These are phyloP conservation scores for Alosa sapidissima DNA, from an alignment of 2,797 vertebrate species.

Conservation along the genomic window DNA sequence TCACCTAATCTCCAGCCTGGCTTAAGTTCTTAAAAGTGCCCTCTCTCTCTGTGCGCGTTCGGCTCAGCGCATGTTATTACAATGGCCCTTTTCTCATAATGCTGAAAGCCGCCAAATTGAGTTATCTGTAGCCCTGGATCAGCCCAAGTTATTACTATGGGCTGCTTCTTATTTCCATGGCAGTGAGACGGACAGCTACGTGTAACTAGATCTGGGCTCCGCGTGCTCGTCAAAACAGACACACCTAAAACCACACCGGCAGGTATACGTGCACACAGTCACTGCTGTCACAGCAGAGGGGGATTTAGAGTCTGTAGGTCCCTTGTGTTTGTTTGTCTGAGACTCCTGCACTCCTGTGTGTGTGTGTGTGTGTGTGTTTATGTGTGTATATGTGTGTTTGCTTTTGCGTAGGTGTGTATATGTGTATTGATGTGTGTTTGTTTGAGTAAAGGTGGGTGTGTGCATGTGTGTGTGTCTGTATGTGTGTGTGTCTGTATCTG, in stretches of 20 bases:
- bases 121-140: not conserved
- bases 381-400: not conserved
- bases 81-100: not conserved
- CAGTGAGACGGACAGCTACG: not conserved
- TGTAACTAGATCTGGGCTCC: not conserved
- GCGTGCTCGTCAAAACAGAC: not conserved
- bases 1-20: not conserved
- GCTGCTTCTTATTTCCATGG: not conserved
- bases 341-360: not conserved
- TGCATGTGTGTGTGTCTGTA: not conserved
- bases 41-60: not conserved
- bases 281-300: not conserved
- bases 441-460: not conserved
- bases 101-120: not conserved
- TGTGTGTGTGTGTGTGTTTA: not conserved
- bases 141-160: not conserved
- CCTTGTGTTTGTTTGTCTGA: not conserved
- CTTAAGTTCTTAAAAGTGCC: slow-evolving; percentile 6
- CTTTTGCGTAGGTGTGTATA: not conserved
- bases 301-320: not conserved
- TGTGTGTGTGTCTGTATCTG: not conserved
- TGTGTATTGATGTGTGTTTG: not conserved
- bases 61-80: not conserved
- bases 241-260: not conserved
- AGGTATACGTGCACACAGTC: not conserved